These are phyloP conservation scores for Anseranas semipalmata DNA, from an alignment of 2,113 vertebrate genomes.

Conservation along the genomic window DNA sequence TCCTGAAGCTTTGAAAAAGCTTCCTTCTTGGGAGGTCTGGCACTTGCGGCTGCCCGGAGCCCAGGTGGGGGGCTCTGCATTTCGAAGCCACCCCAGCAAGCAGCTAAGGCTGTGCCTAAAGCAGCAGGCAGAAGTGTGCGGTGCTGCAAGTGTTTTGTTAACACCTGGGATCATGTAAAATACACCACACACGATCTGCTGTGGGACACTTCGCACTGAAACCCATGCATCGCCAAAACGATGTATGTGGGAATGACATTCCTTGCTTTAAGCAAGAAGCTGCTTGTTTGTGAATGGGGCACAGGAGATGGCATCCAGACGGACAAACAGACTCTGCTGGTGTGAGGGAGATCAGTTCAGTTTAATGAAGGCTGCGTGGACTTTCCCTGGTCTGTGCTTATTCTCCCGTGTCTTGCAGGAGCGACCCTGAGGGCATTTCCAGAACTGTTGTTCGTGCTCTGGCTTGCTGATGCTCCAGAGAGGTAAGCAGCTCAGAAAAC, in stretches of 20 bases:
- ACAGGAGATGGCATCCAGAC: neutral
- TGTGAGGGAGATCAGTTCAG: neutral
- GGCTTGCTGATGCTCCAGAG: neutral
- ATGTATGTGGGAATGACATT: neutral
- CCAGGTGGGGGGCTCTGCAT: too few species aligned
- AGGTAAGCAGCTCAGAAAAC: neutral
- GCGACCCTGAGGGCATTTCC: neutral
- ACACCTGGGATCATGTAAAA: neutral
- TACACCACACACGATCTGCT: neutral
- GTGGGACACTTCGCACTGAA: neutral
- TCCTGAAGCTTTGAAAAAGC: neutral
- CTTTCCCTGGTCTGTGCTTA: neutral
- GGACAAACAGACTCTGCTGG: neutral
- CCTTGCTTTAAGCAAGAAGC: neutral
- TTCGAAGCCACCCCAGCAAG: neutral
- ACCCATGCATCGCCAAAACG: accelerated
- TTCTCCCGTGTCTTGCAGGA: neutral
- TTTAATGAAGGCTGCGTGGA: neutral
- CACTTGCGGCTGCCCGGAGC: accelerated
- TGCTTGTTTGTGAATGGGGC: neutral
- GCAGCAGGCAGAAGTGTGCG: neutral
- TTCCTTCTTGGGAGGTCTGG: neutral
- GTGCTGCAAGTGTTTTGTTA: neutral
- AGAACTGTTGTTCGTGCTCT: neutral
- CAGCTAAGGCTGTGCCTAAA: neutral